Evolutionary conservation across 2,113 vertebrate species (phyloP), one percentile per base, ranked within the genome.

Genomic region (Fukomys damarensis): DNA sequence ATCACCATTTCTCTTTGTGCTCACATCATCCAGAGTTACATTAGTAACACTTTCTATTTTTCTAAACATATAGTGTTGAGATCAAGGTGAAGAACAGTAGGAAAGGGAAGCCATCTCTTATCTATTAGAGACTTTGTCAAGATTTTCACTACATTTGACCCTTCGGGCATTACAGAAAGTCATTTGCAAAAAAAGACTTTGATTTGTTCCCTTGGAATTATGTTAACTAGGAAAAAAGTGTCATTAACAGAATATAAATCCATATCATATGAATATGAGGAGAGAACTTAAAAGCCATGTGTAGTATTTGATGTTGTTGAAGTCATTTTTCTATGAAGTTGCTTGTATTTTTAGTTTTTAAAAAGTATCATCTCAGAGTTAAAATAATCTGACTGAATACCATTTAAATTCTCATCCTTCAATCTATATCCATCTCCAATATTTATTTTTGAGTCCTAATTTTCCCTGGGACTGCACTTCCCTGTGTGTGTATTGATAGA

Each of bases 121-220:
- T 6, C n/a, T 38, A 26, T 17, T 16, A 74, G 12, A 59, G 17
- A 20, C 2, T 93, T 80, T 86, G 54, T 20, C 46, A 86, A 70
- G 13, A 63, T 90, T 91, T 89, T 70, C 81, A 70, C 87, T 43
- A 92, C 52, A 87, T 87, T 32, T 94, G 52, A 96, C 92, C 32
- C 9, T 3, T 26, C 84, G 12, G 28, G 12, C 32, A 81, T 80
- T 93, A 52, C 43, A 49, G 84, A 92, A 89, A 0, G 0, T 43
- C 6, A 43, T 87, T 83, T 80, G 19, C 43, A n/a, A 68, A 65
- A 70, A 93, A 93, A 94, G 22, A 11, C 58, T 46, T 93, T 80
- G 68, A 49, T 49, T 56, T 95, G 56, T 82, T 83, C 32, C 41
- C 66, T 85, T 83, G 79, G 58, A 89, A 72, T 86, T 68, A 59